These are phyloP conservation scores for Lordiphosa stackelbergi DNA, from an alignment of 1,140 invertebrate genomes.

Conservation along the genomic window DNA sequence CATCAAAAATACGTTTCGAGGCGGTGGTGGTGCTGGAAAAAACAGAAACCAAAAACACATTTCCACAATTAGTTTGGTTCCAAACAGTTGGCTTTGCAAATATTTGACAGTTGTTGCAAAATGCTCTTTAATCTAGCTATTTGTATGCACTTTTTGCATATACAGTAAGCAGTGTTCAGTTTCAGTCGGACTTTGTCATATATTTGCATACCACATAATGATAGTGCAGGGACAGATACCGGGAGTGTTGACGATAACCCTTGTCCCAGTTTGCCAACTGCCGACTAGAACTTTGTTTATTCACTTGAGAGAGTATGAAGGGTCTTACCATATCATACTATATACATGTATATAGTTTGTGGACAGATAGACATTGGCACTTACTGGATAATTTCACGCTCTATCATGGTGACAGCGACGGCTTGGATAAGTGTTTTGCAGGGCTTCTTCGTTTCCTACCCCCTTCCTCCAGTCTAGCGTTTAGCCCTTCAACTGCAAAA, in stretches of 20 bases:
- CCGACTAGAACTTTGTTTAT: constrained; percentile 23
- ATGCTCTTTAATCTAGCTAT: constrained; percentile 52
- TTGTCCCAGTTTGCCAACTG: constrained; percentile 47
- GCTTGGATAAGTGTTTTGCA: neutral
- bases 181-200: constrained; percentile 47
- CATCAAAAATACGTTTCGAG: constrained; percentile 61
- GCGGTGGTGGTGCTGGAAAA: constrained; percentile 57
- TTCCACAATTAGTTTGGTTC: constrained; percentile 8
- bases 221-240: constrained; percentile 30
- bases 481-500: constrained; percentile 11
- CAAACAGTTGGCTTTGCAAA: constrained; percentile 24
- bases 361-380: constrained; percentile 16
- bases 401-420: constrained; percentile 46
- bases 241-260: constrained; percentile 47
- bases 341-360: neutral
- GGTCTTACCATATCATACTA: neutral
- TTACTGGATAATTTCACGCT: constrained; percentile 69
- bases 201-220: constrained; percentile 38
- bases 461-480: neutral
- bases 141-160: constrained; percentile 44
- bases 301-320: neutral
- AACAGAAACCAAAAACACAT: neutral
- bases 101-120: constrained; percentile 28
- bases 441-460: neutral
- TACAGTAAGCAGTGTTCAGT: constrained; percentile 42